A percentile compares a stretch with the other conserved stretches of the same genome.
phyloP scores from a whole-genome alignment of 2,888 invertebrate species.

The Mycalesis mineus region DNA sequence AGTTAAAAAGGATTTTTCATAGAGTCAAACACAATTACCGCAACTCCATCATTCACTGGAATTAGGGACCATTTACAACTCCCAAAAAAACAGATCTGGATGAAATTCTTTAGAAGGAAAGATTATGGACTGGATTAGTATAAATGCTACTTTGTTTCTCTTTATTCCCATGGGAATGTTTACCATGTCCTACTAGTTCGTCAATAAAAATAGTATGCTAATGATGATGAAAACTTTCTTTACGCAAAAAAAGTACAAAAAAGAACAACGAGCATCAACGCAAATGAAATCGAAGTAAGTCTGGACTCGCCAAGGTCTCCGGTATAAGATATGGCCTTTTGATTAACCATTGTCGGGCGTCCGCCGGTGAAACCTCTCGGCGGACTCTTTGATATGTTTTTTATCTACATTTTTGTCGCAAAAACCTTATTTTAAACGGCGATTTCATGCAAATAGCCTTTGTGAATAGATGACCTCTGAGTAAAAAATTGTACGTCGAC shows the following conservation, averaged over 20 bases:
- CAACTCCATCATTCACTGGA: too few relatives aligned
- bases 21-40: too few relatives aligned
- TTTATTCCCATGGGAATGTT: too few relatives aligned
- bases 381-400: conserved; percentile 37
- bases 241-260: conserved; percentile 42
- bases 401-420: conserved; percentile 34
- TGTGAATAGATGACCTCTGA: conserved; percentile 22
- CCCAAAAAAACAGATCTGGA: too few relatives aligned
- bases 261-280: conserved; percentile 63
- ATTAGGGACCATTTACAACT: too few relatives aligned
- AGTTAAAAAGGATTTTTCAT: too few relatives aligned
- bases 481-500: not conserved
- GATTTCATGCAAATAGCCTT: conserved; percentile 32
- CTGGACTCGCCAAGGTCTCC: conserved; percentile 51
- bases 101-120: too few relatives aligned
- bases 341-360: conserved; percentile 72
- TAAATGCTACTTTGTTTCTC: too few relatives aligned
- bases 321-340: conserved; percentile 73
- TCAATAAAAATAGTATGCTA: too few relatives aligned
- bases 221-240: not conserved
- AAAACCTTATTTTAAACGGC: conserved; percentile 28
- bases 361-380: conserved; percentile 49
- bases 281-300: conserved; percentile 76
- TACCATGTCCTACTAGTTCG: too few relatives aligned
- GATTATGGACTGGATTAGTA: too few relatives aligned